A percentile compares a stretch with the other conserved stretches of the same genome.
Conservation (phyloP, 1,140 invertebrate genomes). For the Dufourea novaeangliae region DNA sequence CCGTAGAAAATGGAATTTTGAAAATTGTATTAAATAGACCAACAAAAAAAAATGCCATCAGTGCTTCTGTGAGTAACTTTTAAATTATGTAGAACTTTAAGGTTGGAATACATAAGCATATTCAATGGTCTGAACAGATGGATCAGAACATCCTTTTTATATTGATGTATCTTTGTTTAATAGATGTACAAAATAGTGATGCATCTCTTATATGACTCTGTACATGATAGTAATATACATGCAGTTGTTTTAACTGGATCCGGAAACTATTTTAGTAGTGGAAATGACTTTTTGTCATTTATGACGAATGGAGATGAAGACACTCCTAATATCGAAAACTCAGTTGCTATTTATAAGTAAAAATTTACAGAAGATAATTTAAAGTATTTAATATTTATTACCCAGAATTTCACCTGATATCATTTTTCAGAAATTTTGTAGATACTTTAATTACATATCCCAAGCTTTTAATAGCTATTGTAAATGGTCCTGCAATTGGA, state of each 20-base stretch:
- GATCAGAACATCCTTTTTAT: too few species aligned
- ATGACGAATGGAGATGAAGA: slow-evolving; percentile 12
- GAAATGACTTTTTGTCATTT: slow-evolving; percentile 88
- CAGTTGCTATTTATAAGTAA: slow-evolving; percentile 37
- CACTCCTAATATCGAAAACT: not conserved
- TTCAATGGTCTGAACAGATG: not conserved
- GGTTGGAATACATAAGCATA: not conserved
- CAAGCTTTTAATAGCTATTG: slow-evolving; percentile 92
- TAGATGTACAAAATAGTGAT: slow-evolving; percentile 87
- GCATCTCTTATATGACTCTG: slow-evolving; percentile 86
- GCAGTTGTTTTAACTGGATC: slow-evolving; percentile 88
- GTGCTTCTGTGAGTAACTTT: slow-evolving; percentile 67
- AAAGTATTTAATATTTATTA: not conserved
- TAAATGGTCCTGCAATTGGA: slow-evolving; percentile 97
- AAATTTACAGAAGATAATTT: slow-evolving; percentile 29
- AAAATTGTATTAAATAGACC: slow-evolving; percentile 89
- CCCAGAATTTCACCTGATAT: not conserved
- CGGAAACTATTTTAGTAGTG: slow-evolving; percentile 92
- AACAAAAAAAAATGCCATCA: slow-evolving; percentile 90
- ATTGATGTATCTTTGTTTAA: slow-evolving; percentile 20
- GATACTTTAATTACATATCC: slow-evolving; percentile 92
- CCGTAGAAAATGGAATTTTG: slow-evolving; percentile 81
- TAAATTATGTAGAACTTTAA: not conserved
- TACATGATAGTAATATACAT: slow-evolving; percentile 84
- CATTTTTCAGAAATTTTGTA: slow-evolving; percentile 85